Evolutionary conservation across 2,797 vertebrate species (phyloP).

Genomic region (Aeoliscus strigatus): DNA sequence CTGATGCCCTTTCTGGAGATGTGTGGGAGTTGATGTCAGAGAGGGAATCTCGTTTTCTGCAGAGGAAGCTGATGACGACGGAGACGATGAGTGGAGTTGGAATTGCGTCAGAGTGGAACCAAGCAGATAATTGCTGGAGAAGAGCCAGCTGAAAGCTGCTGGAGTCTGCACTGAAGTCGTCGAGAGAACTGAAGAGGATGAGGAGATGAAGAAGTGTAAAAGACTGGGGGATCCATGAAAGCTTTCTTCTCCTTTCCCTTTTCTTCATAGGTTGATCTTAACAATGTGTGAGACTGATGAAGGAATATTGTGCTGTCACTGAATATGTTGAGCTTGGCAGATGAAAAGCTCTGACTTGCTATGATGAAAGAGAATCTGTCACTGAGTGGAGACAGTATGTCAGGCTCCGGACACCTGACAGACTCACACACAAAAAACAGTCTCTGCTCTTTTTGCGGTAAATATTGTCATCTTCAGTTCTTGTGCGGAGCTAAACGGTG

Average conservation of each 20-base stretch:
- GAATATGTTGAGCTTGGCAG: conserved; percentile 51
- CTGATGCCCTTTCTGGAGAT: conserved; percentile 47
- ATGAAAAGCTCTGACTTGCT: conserved; percentile 40
- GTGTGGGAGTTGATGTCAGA: conserved; percentile 60
- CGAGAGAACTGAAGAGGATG: conserved; percentile 40
- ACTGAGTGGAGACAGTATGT: conserved; percentile 33
- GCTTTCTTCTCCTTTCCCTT: conserved; percentile 25
- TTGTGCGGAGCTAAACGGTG: conserved; percentile 11
- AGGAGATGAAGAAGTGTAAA: conserved; percentile 32
- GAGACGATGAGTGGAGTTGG: conserved; percentile 56
- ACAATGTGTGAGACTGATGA: conserved; percentile 31
- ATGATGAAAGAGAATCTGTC: conserved; percentile 49
- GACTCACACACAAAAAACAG: conserved; percentile 16
- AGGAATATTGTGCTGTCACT: conserved; percentile 43
- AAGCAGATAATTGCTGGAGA: conserved; percentile 67
- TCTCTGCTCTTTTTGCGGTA: conserved; percentile 12
- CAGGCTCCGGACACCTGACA: conserved; percentile 41
- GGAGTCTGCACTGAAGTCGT: conserved; percentile 53
- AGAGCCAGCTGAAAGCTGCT: conserved; percentile 48
- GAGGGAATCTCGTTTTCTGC: conserved; percentile 51
- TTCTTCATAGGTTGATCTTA: conserved; percentile 33
- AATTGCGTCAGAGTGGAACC: conserved; percentile 70
- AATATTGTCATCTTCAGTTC: conserved; percentile 26
- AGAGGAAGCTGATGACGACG: conserved; percentile 60
- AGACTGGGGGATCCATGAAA: conserved; percentile 28